Conservation (phyloP, 2,888 invertebrate genomes). For the Ormyrus pomaceus region DNA sequence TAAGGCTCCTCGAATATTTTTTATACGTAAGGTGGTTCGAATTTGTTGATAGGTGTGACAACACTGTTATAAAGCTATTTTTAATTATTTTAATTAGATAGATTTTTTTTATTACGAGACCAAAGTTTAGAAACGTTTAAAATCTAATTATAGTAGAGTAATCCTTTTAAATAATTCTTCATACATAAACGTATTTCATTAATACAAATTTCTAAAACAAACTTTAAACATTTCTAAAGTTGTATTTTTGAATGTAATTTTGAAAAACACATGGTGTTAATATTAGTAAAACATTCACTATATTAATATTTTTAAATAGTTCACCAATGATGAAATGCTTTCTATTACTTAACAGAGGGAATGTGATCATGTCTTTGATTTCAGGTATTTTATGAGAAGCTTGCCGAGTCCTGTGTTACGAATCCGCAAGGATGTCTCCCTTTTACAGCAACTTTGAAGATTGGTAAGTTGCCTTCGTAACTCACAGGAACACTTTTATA, state of each 20-base stretch:
- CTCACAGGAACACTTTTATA: slow-evolving; percentile 56
- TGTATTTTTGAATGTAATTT: too few relatives aligned
- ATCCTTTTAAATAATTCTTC: too few relatives aligned
- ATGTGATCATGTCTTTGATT: slow-evolving; percentile 48
- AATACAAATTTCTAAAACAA: too few relatives aligned
- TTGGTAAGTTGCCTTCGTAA: slow-evolving; percentile 73
- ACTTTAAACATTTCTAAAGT: too few relatives aligned
- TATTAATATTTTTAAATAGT: not conserved
- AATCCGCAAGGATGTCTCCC: slow-evolving; percentile 22
- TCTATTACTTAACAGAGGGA: not conserved
- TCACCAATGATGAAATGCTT: slow-evolving; percentile 3
- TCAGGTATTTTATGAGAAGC: slow-evolving; percentile 54
- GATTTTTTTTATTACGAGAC: too few relatives aligned
- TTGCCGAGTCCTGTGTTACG: slow-evolving; percentile 21
- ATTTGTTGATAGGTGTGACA: slow-evolving; percentile 58
- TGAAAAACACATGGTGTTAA: too few relatives aligned
- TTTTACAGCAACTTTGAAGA: slow-evolving; percentile 59
- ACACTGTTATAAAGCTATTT: slow-evolving; percentile 6
- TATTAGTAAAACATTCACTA: too few relatives aligned
- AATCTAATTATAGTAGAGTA: too few relatives aligned
- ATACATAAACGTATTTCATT: too few relatives aligned
- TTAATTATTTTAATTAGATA: too few relatives aligned
- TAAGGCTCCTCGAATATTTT: slow-evolving; percentile 64
- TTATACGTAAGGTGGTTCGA: slow-evolving; percentile 74
- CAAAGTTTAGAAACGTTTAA: too few relatives aligned